Percentiles rank a stretch among this genome's conserved stretches.
phyloP scores from a whole-genome alignment of 2,113 vertebrate species.

The Platysteira castanea region DNA sequence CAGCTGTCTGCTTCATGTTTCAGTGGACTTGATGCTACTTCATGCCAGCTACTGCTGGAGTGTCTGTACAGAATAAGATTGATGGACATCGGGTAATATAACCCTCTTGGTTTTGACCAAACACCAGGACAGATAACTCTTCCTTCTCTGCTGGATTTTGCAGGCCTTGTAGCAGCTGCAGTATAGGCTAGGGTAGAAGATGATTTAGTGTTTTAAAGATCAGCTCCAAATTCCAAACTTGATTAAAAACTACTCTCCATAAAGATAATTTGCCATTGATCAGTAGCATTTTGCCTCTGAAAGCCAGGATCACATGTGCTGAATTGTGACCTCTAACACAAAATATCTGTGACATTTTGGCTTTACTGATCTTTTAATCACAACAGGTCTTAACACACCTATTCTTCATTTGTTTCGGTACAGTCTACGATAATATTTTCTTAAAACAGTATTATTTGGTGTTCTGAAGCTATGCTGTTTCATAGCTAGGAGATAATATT shows the following conservation, averaged over 20 bases:
- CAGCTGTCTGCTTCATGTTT: neutral
- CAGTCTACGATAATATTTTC: neutral
- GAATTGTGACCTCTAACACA: neutral
- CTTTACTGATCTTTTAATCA: neutral
- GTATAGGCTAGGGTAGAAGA: neutral
- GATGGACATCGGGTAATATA: neutral
- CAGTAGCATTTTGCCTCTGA: neutral
- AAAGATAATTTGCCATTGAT: neutral
- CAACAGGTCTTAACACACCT: neutral
- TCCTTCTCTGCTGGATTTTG: neutral
- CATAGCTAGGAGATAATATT: neutral
- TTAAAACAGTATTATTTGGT: neutral
- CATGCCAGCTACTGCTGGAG: neutral
- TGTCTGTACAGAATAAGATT: neutral
- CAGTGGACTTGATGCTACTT: neutral
- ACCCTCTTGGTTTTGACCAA: neutral
- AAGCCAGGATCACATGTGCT: neutral
- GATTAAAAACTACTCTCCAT: neutral
- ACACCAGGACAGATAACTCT: neutral
- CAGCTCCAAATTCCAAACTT: neutral
- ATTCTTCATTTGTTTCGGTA: neutral
- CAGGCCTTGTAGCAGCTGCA: neutral
- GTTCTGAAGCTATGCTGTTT: neutral
- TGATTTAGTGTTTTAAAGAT: neutral
- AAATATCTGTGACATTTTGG: neutral